Evolutionary conservation across 2,888 invertebrate species (phyloP), one percentile per base, ranked within the genome.

Genomic region (Habrosyne pyritoides): DNA sequence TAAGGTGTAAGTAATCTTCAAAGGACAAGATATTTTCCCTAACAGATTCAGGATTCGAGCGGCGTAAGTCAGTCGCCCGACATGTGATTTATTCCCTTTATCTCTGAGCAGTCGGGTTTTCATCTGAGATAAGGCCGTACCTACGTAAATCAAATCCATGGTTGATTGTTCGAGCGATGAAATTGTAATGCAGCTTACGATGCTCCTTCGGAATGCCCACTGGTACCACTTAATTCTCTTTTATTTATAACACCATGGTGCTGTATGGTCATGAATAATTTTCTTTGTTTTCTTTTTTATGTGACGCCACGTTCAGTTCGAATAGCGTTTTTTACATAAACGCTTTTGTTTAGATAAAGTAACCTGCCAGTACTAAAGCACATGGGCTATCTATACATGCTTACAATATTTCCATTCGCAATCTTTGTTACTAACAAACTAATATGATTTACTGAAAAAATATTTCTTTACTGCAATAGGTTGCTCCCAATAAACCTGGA

Each of bases 21-120:
- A 71, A 64, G 60, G 56, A 69, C 64, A 61, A 66, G 73, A 66
- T 68, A 72, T 68, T 68, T 53, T 67, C 60, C 64, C 59, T 61
- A 55, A 50, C 50, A 66, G 61, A 67, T 67, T 69, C 65, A 60
- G 65, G 60, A 59, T 58, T 76, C 79, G 73, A 79, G 76, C 81
- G 77, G 75, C 83, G 86, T 85, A 87, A 85, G 87, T 80, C 84
- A 78, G 79, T 83, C 77, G 81, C 68, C 79, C 85, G 88, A 87
- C 86, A 82, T 79, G 84, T 86, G 88, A 89, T 89, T 89, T 88
- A 89, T 90, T 85, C 83, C 83, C 84, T 86, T 89, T 86, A 88
- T 89, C 87, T 87, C 71, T 69, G 79, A 79, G 72, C 73, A 78
- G 79, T 74, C 75, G 78, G 81, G 82, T 85, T 87, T 87, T 83